Percentiles rank a stretch among this genome's conserved stretches.
phyloP scores from a whole-genome alignment of 2,113 vertebrate species.

The Cnemophilus loriae region DNA sequence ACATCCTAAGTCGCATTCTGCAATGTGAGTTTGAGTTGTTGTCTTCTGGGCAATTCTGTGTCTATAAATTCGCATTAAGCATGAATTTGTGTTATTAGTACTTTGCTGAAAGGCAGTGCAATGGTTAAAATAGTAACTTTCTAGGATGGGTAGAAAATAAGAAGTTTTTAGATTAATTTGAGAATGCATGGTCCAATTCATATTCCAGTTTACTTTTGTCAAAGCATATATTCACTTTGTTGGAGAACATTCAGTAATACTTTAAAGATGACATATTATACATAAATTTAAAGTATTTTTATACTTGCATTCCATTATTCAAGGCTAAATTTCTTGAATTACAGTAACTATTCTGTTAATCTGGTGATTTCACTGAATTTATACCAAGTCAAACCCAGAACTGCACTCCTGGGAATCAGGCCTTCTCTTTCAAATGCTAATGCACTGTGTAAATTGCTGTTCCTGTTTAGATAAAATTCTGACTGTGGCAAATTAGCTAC shows the following conservation, averaged over 20 bases:
- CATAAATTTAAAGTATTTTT: constrained; percentile 5
- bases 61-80: background rate
- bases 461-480: constrained; percentile 57
- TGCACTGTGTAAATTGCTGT: constrained; percentile 31
- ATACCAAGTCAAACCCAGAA: background rate
- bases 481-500: constrained; percentile 39
- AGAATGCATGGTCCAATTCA: background rate
- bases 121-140: background rate
- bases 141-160: background rate
- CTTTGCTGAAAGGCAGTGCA: background rate
- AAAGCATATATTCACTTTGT: background rate
- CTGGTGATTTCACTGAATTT: constrained; percentile 35
- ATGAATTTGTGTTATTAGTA: background rate
- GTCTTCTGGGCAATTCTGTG: background rate
- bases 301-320: background rate
- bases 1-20: background rate
- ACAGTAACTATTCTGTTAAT: constrained; percentile 6
- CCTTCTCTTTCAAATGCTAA: constrained; percentile 46
- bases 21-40: background rate
- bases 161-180: background rate
- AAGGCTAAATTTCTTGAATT: constrained; percentile 22
- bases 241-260: background rate
- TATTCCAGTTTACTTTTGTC: background rate
- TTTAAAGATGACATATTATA: background rate
- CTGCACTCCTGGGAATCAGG: constrained; percentile 2